Base-by-base conservation (phyloP, 2,797 vertebrate species). In the Corythornis leucogaster region DNA sequence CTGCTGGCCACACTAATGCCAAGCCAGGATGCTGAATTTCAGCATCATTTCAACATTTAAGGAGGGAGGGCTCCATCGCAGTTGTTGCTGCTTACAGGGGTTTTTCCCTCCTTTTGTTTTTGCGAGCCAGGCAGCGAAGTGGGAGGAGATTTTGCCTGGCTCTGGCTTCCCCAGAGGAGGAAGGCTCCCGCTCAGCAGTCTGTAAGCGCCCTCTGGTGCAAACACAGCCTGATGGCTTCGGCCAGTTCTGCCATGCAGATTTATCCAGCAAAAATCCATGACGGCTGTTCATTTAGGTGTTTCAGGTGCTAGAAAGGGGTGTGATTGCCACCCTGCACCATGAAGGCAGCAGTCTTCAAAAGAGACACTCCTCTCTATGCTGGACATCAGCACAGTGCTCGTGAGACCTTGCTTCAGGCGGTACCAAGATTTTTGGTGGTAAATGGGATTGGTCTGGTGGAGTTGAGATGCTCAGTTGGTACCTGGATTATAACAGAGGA, bases 171-270 rank as follows among this genome's bases (percentile, higher is more conserved):
- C 45, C 71, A 35, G 24, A 17, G 12, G 53, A 30, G 28, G 48
- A 48, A 17, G 11, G 26, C 67, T 64, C 48, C 5, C 9, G 48
- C 48, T 68, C 18, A 6, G 90, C 87, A 87, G 90, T 87, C 88
- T 76, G 59, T 68, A 93, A 92, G 97, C 85, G 93, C 97, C 97
- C 97, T 94, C 98, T 98, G 70, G 64, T 62, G 97, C 92, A 61
- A 87, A 45, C 3, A 18, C 15, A 42, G 19, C 22, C 13, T 0
- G 57, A 28, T 18, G 84, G 26, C 43, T 58, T 40, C 58, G 50
- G 33, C 30, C 74, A 26, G 42, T 77, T 38, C 53, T 40, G 45
- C 73, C 74, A 46, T 5, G 50, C 8, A 1, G 14, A 9, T 67
- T 33, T 2, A 15, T 0, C 50, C 46, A 6, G 20, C 3, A 10